Evolutionary conservation across 2,113 vertebrate species (phyloP), one percentile per base, ranked within the genome.

Genomic region (Tetraodon nigroviridis): DNA sequence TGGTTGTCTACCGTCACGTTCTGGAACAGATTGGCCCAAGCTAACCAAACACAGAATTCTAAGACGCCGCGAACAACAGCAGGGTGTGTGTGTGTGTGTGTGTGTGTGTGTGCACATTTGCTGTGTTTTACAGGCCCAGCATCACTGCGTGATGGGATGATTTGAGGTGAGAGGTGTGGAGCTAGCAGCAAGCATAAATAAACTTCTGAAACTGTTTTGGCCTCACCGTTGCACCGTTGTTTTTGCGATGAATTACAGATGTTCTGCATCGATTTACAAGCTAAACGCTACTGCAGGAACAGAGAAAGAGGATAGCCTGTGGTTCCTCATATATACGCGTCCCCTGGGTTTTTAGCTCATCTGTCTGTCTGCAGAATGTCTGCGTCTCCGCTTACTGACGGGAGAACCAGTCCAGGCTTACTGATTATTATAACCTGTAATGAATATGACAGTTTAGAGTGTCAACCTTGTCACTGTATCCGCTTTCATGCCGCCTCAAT

Each of bases 61-160:
- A 4, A 37, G 32, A 37, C 32, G 12, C 8, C 32, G 32, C 12
- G 32, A 37, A 37, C 10, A 12, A 37, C 11, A 37, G 1, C 3
- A 8, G 8, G 60, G 72, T 63, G 64, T 84, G 66, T 80, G n/a
- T 63, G 64, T 84, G 66, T 80, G n/a, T 63, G 64, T 84, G 66
- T 80, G n/a, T 63, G 64, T 84, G 66, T 63, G 64, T 84, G 66
- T 80, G n/a, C 51, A 29, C 29, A 42, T 70, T 67, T 80, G 71
- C 77, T 61, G 74, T 82, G 81, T 80, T 69, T 73, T 57, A 73
- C 63, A 78, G 85, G 83, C 86, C 82, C 82, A 86, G 81, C 49
- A 61, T 56, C 40, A 75, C 48, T 69, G 79, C 40, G 65, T 27
- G 7, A 37, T 37, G 32, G 10, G 32, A 37, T 12, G 32, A 37